These are phyloP conservation scores for Cataglyphis cursor DNA, from an alignment of 2,888 invertebrate species.

Conservation along the genomic window DNA sequence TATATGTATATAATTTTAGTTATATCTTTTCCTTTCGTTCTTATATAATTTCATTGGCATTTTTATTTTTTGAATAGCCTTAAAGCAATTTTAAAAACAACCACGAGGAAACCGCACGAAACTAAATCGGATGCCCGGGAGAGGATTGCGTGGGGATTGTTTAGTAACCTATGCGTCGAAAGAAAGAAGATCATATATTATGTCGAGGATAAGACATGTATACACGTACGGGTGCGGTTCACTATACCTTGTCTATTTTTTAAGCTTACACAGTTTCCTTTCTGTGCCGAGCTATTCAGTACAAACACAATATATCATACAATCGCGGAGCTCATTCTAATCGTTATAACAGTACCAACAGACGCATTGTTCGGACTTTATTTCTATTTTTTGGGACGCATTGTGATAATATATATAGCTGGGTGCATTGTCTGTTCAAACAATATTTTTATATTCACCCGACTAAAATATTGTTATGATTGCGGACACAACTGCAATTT, in stretches of 20 bases:
- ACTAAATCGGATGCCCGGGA: conserved; percentile 21
- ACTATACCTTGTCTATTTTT: not conserved
- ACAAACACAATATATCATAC: not conserved
- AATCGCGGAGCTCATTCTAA: not conserved
- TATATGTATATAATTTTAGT: conserved; percentile 6
- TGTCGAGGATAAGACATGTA: conserved; percentile 15
- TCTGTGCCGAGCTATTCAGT: not conserved
- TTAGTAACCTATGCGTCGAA: conserved; percentile 26
- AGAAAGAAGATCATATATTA: conserved; percentile 12
- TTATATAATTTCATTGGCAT: not conserved
- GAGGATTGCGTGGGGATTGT: conserved; percentile 8
- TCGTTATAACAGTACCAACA: not conserved
- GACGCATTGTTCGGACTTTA: conserved; percentile 7
- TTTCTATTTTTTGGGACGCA: not conserved
- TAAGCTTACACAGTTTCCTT: not conserved
- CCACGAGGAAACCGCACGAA: not conserved
- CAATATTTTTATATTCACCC: conserved; percentile 14
- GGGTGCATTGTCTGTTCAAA: not conserved
- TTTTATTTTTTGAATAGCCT: conserved; percentile 13
- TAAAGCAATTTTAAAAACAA: conserved; percentile 26
- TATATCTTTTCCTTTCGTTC: no score
- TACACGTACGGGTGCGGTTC: not conserved
- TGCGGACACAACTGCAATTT: not conserved
- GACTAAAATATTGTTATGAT: not conserved
- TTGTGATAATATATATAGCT: not conserved